A percentile compares a stretch with the other conserved stretches of the same genome.
phyloP scores from a whole-genome alignment of 2,113 vertebrate genomes.

The Euleptes europaea region DNA sequence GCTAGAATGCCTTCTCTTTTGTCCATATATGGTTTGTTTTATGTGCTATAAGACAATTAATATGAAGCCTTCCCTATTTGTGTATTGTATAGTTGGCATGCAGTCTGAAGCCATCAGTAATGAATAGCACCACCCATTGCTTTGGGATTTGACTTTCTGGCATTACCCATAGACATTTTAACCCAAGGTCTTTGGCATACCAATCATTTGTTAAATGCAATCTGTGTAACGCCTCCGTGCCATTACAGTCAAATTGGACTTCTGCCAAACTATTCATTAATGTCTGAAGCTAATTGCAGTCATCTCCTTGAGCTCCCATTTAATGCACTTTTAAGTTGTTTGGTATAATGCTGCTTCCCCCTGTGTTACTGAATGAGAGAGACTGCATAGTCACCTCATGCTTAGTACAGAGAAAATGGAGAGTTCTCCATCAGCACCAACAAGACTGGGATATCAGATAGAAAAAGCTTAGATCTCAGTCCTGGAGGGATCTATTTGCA shows the following conservation, averaged over 20 bases:
- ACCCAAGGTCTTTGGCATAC: constrained; percentile 4
- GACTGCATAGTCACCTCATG: neutral
- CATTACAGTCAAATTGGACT: neutral
- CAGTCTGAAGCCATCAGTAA: neutral
- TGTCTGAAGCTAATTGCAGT: neutral
- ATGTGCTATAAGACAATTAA: neutral
- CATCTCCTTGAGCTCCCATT: neutral
- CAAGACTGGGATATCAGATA: constrained; percentile 17
- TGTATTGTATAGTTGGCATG: neutral
- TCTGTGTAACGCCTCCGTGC: neutral
- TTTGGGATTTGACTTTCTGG: neutral
- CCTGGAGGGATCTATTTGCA: constrained; percentile 24
- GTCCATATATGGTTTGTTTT: neutral
- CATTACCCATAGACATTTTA: neutral
- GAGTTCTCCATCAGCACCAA: neutral
- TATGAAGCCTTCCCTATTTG: neutral
- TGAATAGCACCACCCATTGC: neutral
- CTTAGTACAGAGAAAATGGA: neutral
- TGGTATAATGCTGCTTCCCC: rapidly evolving
- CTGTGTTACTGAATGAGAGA: neutral
- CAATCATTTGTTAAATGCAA: neutral
- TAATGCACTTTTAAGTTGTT: constrained; percentile 15
- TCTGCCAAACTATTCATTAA: constrained; percentile 8
- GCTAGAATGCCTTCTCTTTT: neutral
- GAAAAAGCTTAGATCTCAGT: neutral